Evolutionary conservation across 2,113 vertebrate genomes (phyloP), one percentile per base, ranked within the genome.

Genomic region (Fregetta grallaria): DNA sequence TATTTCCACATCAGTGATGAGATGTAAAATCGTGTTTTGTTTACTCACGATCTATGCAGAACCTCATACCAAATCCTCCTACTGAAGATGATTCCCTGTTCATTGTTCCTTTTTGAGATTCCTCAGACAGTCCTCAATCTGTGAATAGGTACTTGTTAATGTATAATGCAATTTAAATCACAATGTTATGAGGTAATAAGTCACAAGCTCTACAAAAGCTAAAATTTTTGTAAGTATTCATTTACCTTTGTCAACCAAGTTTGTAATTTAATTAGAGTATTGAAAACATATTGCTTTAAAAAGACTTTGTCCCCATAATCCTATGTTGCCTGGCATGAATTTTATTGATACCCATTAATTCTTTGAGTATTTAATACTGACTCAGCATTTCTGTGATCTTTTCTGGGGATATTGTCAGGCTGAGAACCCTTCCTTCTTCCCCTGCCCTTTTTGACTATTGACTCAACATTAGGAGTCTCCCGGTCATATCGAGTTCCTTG

Each of bases 1-100:
- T 89, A 78, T 85, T 95, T 94, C 83, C 22, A 29, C 36, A 68
- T 76, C 4, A 22, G 26, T n/a, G 74, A 87, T 82, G 86, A 94
- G 84, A 94, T 92, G 73, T 80, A 88, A 93, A 94, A 86, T 83
- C 67, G 61, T 34, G 53, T 86, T 86, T 88, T 90, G 34, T 94
- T 94, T 96, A 92, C 79, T 86, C 59, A 49, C 0, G 40, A 61
- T 96, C 89, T 86, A 3, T 89, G 79, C 40, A 86, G 86, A 89
- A 87, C 49, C 61, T 84, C 38, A 58, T 49, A 53, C 65, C 19
- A 79, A 91, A 86, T 82, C 67, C 74, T 81, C 61, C 86, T 75
- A 34, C 67, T 68, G 89, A 94, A 91, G 56, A 89, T 91, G 77
- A 94, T 91, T 94, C 66, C 44, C 22, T 11, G 1, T 79, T 92